Evolutionary conservation across 2,888 invertebrate genomes (phyloP).

Genomic region (Ctena decussata): DNA sequence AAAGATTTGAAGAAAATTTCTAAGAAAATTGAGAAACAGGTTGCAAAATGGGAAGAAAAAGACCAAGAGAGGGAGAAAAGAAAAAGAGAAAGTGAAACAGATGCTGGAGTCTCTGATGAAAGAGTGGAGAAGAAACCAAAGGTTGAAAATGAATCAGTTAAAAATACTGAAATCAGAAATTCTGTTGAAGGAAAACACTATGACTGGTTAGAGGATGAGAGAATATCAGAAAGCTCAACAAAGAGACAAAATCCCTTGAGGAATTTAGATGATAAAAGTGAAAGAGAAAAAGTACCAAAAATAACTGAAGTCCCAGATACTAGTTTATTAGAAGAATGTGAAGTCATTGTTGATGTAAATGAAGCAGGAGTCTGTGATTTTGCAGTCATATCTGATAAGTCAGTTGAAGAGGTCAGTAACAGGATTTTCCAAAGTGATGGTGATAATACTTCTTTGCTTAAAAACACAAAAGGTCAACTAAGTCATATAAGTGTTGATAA

Average conservation of each 20-base stretch:
- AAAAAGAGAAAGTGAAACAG: not conserved
- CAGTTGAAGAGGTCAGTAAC: not conserved
- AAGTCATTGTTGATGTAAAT: constrained; percentile 12
- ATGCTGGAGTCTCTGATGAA: not conserved
- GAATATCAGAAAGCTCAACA: too few relatives aligned
- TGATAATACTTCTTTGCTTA: not conserved
- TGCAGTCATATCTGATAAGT: not conserved
- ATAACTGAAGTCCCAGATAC: too few relatives aligned
- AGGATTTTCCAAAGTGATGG: too few relatives aligned
- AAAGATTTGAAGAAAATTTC: constrained; percentile 15
- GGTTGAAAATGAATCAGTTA: not conserved
- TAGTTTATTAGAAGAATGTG: not conserved
- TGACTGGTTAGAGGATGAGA: too few relatives aligned
- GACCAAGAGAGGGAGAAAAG: not conserved
- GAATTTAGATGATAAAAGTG: too few relatives aligned
- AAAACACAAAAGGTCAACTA: not conserved
- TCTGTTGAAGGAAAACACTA: not conserved
- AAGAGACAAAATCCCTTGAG: too few relatives aligned
- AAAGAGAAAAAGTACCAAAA: too few relatives aligned
- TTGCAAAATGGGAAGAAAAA: constrained; percentile 12
- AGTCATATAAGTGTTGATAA: not conserved
- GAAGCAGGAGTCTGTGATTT: constrained; percentile 4
- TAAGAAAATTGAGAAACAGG: not conserved
- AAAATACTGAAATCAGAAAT: not conserved
- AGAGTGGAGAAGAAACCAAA: not conserved